phyloP scores from a whole-genome alignment of 1,140 invertebrate species.

The Atta texana region DNA sequence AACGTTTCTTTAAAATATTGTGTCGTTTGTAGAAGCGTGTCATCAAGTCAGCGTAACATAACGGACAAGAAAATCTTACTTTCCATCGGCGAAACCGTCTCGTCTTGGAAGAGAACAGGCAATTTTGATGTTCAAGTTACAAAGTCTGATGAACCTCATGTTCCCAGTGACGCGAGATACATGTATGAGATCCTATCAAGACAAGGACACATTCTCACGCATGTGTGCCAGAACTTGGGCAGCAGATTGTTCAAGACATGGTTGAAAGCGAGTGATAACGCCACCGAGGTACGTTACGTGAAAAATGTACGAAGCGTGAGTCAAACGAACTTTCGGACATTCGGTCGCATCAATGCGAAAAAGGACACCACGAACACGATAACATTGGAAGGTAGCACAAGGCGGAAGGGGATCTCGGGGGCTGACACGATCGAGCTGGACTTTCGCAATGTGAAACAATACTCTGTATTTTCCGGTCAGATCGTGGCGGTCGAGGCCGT shows the following conservation, averaged over 20 bases:
- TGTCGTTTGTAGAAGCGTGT: slow-evolving; percentile 71
- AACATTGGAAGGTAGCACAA: slow-evolving; percentile 90
- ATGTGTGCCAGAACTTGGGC: slow-evolving; percentile 84
- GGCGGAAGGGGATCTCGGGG: slow-evolving; percentile 79
- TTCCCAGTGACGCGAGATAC: slow-evolving; percentile 78
- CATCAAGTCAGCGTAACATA: slow-evolving; percentile 67
- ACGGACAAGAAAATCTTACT: slow-evolving; percentile 56
- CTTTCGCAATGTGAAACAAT: slow-evolving; percentile 89
- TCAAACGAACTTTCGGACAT: slow-evolving; percentile 86
- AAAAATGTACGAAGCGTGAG: slow-evolving; percentile 70
- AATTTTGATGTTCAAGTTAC: slow-evolving; percentile 60
- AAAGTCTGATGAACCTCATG: slow-evolving; percentile 73
- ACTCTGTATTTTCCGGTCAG: slow-evolving; percentile 94
- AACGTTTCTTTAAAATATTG: background rate
- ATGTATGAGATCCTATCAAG: slow-evolving; percentile 88
- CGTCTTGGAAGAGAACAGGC: slow-evolving; percentile 74
- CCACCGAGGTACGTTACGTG: slow-evolving; percentile 71
- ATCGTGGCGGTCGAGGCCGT: slow-evolving; percentile 91
- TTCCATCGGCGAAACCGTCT: slow-evolving; percentile 60
- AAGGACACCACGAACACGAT: slow-evolving; percentile 84
- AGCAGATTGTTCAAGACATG: slow-evolving; percentile 72
- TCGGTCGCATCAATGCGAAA: slow-evolving; percentile 84
- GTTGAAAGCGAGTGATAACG: slow-evolving; percentile 59
- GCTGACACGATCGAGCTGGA: slow-evolving; percentile 86
- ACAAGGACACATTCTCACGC: slow-evolving; percentile 83